Evolutionary conservation across 2,888 invertebrate species (phyloP).

Genomic region (Heliconius aoede): DNA sequence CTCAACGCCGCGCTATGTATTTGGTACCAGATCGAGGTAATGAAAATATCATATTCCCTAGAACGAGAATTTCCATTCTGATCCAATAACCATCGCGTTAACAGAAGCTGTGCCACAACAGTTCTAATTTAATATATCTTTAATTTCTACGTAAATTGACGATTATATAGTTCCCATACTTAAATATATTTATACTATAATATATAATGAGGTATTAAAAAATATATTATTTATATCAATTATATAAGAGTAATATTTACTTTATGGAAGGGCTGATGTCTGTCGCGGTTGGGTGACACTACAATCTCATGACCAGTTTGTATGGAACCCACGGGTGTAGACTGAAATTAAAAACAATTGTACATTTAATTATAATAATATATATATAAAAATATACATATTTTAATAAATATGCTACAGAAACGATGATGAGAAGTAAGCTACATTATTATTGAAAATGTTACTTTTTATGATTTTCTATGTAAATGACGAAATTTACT

Average conservation of each 20-base stretch:
- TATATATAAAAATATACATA: conserved; percentile 4
- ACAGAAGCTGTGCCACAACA: neutral
- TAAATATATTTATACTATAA: neutral
- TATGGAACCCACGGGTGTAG: conserved; percentile 95
- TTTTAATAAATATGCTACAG: neutral
- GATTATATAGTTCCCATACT: neutral
- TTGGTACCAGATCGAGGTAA: neutral
- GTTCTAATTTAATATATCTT: neutral
- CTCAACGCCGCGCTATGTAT: neutral
- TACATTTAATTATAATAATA: conserved; percentile 47
- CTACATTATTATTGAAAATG: neutral
- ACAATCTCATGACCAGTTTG: conserved; percentile 96
- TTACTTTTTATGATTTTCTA: neutral
- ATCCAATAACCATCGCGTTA: neutral
- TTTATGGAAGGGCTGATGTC: conserved; percentile 91
- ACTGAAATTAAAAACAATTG: conserved; percentile 82
- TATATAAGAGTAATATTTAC: too few species aligned
- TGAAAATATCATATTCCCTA: neutral
- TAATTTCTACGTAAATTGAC: too few species aligned
- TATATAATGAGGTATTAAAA: too few species aligned
- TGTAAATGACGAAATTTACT: neutral
- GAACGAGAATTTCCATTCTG: neutral
- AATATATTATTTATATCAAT: too few species aligned
- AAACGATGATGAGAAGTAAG: neutral
- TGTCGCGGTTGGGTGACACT: conserved; percentile 94